Percentiles rank a stretch among this genome's conserved stretches.
phyloP scores from a whole-genome alignment of 2,797 vertebrate species.

The Alca torda region DNA sequence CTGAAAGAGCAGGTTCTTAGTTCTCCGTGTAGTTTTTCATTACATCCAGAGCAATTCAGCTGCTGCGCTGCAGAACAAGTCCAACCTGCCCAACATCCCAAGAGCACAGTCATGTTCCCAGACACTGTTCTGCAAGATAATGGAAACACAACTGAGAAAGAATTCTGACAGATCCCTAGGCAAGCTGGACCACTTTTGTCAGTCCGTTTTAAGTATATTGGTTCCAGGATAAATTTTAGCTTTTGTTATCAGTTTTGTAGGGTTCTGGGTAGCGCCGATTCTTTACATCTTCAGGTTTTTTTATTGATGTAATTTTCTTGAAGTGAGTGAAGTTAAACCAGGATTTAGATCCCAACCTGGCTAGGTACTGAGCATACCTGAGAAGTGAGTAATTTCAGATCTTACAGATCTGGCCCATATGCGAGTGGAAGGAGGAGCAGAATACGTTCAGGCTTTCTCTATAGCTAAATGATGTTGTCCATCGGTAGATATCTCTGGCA shows the following conservation, averaged over 20 bases:
- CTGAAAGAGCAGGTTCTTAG: not conserved
- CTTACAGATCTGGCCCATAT: not conserved
- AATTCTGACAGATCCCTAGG: not conserved
- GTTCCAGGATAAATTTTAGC: not conserved
- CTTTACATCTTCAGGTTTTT: not conserved
- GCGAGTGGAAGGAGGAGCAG: not conserved
- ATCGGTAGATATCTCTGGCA: fast-evolving
- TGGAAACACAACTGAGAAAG: not conserved
- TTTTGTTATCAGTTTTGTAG: not conserved
- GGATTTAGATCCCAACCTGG: not conserved
- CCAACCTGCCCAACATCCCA: not conserved
- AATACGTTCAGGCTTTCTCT: not conserved
- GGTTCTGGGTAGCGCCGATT: not conserved
- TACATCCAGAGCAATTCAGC: not conserved
- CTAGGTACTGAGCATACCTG: not conserved
- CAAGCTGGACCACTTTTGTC: not conserved
- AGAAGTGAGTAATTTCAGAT: not conserved
- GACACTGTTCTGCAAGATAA: not conserved
- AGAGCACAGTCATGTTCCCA: not conserved
- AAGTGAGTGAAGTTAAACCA: not conserved
- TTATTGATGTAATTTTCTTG: not conserved
- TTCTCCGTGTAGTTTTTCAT: not conserved
- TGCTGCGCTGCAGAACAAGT: not conserved
- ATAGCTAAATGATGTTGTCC: not conserved
- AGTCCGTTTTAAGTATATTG: not conserved